phyloP scores from a whole-genome alignment of 2,888 invertebrate genomes.

The Apamea sordens region DNA sequence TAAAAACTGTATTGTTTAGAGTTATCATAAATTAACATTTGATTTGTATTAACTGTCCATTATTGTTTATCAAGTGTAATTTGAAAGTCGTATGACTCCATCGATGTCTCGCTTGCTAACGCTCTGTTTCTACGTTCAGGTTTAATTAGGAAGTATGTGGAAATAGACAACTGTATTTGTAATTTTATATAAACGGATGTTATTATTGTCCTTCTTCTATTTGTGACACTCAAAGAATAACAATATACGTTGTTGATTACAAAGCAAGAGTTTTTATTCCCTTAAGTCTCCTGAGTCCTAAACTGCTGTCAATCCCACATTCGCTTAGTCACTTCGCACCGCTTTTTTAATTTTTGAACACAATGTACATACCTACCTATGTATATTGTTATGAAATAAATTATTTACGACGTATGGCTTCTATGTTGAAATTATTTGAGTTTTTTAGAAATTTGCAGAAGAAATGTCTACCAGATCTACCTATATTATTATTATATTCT shows the following conservation, averaged over 20 bases:
- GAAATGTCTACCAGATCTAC: not conserved
- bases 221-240: constrained; percentile 3
- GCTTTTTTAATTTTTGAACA: too few species aligned
- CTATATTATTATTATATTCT: not conserved
- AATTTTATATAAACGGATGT: constrained; percentile 4
- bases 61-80: not conserved
- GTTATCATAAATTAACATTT: not conserved
- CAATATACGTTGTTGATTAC: constrained; percentile 13
- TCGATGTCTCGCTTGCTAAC: not conserved
- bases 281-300: not conserved
- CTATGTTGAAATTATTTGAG: not conserved
- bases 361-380: too few species aligned
- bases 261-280: constrained; percentile 2
- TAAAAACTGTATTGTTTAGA: not conserved
- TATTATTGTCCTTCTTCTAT: not conserved
- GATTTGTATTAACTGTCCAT: not conserved
- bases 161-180: not conserved
- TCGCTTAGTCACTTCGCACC: not conserved
- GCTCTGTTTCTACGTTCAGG: not conserved
- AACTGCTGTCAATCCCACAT: not conserved
- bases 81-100: not conserved
- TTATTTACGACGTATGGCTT: too few species aligned
- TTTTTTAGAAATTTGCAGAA: not conserved
- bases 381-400: too few species aligned
- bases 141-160: not conserved